These are phyloP conservation scores for Acheta domesticus DNA, from an alignment of 2,888 invertebrate species.

Conservation along the genomic window DNA sequence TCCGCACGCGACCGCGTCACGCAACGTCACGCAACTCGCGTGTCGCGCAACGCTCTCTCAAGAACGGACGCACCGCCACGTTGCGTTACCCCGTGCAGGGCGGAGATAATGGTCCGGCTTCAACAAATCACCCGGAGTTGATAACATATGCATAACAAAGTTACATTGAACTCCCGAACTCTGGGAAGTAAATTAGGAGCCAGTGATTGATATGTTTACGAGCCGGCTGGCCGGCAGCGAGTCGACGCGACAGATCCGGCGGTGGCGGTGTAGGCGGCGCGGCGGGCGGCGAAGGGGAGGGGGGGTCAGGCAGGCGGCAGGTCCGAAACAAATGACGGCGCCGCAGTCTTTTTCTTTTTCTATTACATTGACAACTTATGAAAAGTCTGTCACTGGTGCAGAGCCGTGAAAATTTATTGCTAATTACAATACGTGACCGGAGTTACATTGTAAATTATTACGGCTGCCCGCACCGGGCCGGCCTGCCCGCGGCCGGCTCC, in stretches of 20 bases:
- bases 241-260: background rate
- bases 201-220: constrained; percentile 6
- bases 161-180: constrained; percentile 18
- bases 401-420: constrained; percentile 2
- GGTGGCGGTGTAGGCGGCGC: background rate
- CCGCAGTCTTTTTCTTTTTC: background rate
- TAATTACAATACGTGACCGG: constrained; percentile 18
- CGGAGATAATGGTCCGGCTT: background rate
- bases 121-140: constrained; percentile 2
- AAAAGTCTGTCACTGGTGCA: constrained; percentile 4
- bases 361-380: constrained; percentile 18
- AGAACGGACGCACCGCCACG: no score
- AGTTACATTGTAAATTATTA: constrained; percentile 1
- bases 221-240: background rate
- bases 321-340: background rate
- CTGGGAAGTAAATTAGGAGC: constrained; percentile 18
- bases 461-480: background rate
- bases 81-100: no score
- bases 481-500: background rate
- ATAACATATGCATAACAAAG: constrained; percentile 18
- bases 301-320: background rate
- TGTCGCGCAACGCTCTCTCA: no score
- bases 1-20: no score
- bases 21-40: no score
- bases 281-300: background rate